Base-by-base conservation (phyloP, 2,113 vertebrate genomes). In the Thunnus thynnus region DNA sequence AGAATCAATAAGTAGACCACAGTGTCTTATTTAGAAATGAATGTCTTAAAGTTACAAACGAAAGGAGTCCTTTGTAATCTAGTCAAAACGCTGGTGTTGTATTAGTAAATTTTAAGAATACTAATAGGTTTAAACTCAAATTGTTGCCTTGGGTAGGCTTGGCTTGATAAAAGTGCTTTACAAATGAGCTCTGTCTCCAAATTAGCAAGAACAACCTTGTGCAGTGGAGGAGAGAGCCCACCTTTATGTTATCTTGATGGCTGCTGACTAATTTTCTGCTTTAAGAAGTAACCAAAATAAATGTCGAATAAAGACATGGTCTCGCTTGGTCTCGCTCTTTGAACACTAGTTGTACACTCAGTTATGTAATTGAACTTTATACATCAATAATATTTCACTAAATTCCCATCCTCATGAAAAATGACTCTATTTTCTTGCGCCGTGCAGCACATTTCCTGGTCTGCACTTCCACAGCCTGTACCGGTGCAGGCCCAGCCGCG, bases 401-500 rank as follows among this genome's bases (percentile, higher is more conserved):
- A 32, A 55, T 46, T 69, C 36, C 54, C 27, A 14, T 52, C 36
- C 6, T 52, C 17, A 14, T n/a, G 25, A 36, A 64, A 67, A 77
- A 72, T 0, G 6, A 25, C n/a, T 22, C 22, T 74, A 61, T 86
- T 86, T 86, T 84, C 72, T 47, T 30, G 41, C 76, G 56, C 25
- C 17, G 27, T 68, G 72, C 70, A 66, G 82, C 86, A 58, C 66
- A 30, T 74, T 85, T 47, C 51, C 82, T 47, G 46, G 72, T 83
- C 76, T 88, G 88, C 84, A 78, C 79, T 77, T 90, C 86, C 85
- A 79, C 83, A 90, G 88, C 79, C 88, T 69, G 87, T 55, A 84
- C 86, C 73, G 63, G 82, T 85, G 89, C 81, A 84, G 84, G 85
- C 91, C 89, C 86, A 87, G 90, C 83, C 71, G n/a, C 3, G 70